Conservation (phyloP, 2,888 invertebrate species). For the Anoplius nigerrimus region DNA sequence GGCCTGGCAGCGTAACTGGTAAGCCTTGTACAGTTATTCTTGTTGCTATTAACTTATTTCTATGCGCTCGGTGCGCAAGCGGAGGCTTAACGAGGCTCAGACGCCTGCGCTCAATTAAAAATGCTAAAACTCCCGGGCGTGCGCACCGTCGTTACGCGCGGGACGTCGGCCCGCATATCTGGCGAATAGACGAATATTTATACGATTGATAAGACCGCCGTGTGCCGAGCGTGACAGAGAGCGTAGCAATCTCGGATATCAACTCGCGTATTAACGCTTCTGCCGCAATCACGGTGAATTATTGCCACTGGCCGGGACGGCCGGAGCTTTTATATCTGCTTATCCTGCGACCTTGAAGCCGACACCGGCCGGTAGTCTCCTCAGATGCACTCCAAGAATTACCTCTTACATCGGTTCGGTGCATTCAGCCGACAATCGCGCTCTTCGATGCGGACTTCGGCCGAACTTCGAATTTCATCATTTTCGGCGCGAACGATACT, state of each 20-base stretch:
- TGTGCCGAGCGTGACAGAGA: conserved; percentile 24
- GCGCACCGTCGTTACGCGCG: too few relatives aligned
- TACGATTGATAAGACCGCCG: conserved; percentile 44
- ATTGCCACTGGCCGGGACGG: conserved; percentile 23
- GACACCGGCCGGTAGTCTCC: not conserved
- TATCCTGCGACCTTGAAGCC: conserved; percentile 32
- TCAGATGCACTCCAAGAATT: not conserved
- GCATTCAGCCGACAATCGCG: too few relatives aligned
- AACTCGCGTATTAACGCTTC: conserved; percentile 23
- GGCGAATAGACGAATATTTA: conserved; percentile 58
- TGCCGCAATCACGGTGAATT: conserved; percentile 38
- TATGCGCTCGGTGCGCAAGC: too few relatives aligned
- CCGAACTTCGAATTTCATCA: too few relatives aligned
- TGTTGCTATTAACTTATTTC: too few relatives aligned
- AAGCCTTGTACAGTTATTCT: too few relatives aligned
- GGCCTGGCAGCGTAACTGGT: too few relatives aligned
- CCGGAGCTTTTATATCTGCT: conserved; percentile 24
- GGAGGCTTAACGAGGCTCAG: too few relatives aligned
- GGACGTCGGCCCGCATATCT: not conserved
- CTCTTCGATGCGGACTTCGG: too few relatives aligned
- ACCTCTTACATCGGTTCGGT: not conserved
- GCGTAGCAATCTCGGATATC: conserved; percentile 33
- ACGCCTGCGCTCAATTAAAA: too few relatives aligned
- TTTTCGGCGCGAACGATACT: too few relatives aligned
- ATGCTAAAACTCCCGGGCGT: too few relatives aligned